Evolutionary conservation across 2,888 invertebrate species (phyloP), one percentile per base, ranked within the genome.

Genomic region (Dasypogon diadema): DNA sequence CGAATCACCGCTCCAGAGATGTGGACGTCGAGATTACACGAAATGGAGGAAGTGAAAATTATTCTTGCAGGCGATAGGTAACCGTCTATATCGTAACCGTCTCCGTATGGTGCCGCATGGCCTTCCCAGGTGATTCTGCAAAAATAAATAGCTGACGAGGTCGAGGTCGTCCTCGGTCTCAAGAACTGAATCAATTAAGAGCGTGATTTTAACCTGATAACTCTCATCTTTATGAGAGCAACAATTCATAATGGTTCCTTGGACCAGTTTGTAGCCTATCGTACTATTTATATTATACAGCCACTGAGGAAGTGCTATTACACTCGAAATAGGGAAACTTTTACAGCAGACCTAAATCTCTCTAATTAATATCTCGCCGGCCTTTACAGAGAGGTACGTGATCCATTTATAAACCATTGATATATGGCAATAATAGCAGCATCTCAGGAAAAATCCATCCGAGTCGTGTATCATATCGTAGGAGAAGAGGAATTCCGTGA

Each of bases 1-100:
- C 24, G 22, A 10, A 24, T 14, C 14, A 37, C 48, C 22, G 37
- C 34, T 60, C 18, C 21, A n/a, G 12, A 46, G 24, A 46, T 65
- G 48, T 46, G 65, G 65, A 24, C 65, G 24, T 42, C 46, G 16
- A 65, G 65, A 65, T 65, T 65, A 26, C 14, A 21, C 42, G 37
- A 46, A 65, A 65, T 65, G 24, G 46, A 65, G 65, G 65, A 65
- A 65, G 65, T 65, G 65, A 65, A 65, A 65, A 65, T 65, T 48
- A 14, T 2, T 24, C 24, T 65, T 48, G 48, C 26, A 65, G 48
- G 22, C 48, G 48, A 42, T 42, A 42, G 46, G 14, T 42, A 42
- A 16, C 16, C 48, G 14, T 65, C 6, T 21, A 2, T n/a, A 34
- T 60, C 34, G 3, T 10, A 58, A 58, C 26, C 26, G 14, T 18